Base-by-base conservation (phyloP, 2,888 invertebrate genomes). In the Ecliptopera silaceata region DNA sequence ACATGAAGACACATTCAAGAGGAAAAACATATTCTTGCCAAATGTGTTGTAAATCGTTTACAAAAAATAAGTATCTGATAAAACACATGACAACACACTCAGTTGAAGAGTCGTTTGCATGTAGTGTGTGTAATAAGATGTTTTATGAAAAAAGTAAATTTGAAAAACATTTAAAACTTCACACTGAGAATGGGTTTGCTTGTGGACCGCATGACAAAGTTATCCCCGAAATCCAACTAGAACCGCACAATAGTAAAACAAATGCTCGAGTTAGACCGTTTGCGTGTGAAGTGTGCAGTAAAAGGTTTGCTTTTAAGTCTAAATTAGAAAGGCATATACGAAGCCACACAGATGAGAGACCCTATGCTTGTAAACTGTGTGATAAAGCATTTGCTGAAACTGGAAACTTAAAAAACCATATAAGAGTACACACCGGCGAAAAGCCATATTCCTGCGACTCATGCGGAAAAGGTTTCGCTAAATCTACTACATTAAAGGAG, bases 361-460 rank as follows among this genome's bases (percentile, higher is more conserved):
- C 58, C 1, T 59, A 34, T 15, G 12, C 32, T n/a, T 59, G 58
- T 22, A 50, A 54, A 38, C 4, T 59, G 15, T 59, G 58, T 29
- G 46, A 50, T 10, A 59, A 42, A 11, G 42, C 50, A 1, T 59
- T 54, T 13, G 42, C 50, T 32, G 50, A 54, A 15, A 59, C 54
- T 12, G 54, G 59, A n/a, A 54, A 46, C n/a, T 47, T 59, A n/a
- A 59, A 55, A 22, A 55, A 50, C 1, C 59, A 59, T 13, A 54
- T 39, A 31, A 29, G 59, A 32, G 34, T 46, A 1, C 56, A 60
- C 15, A 60, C 56, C 8, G 59, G 59, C 1, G 56, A 60, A 43
- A 56, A 60, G 6, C 56, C 60, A 5, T 56, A 49, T 42, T 50
- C 59, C 0, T 60, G 60, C 12, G 52, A 49, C n/a, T 51, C 56